Base-by-base conservation (phyloP, 1,140 invertebrate genomes). In the Phthorimaea operculella region DNA sequence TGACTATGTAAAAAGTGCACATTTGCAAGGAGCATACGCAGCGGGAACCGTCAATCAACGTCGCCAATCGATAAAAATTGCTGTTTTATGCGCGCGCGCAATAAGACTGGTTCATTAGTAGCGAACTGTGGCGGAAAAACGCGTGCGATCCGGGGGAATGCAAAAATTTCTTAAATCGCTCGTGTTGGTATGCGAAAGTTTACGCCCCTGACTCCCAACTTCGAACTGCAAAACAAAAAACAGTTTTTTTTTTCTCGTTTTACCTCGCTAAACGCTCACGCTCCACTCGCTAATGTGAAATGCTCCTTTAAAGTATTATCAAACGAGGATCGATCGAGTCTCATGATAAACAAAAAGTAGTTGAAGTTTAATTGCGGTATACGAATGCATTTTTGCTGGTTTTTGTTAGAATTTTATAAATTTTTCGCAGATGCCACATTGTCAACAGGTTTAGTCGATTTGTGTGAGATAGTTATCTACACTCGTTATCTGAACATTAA, bases 1-100 rank as follows among this genome's bases (percentile, higher is more conserved):
- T 14, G 21, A 50, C 18, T 50, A 33, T 17, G 48, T 50, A 50
- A 50, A 50, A 28, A 54, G 21, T 6, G 12, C n/a, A 48, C 34
- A 54, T 54, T 54, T 17, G 54, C 36, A 44, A 55, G 48, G 62
- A 52, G 33, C 18, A 50, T 14, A 33, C 63, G 12, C 63, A 61
- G 63, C 63, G 52, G 63, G 63, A 54, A 34, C 58, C 39, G 57
- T 64, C 63, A 64, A 64, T 64, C 63, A 64, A 58, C 47, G 57
- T 62, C 60, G 36, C 17, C 54, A 47, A 47, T 49, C 50, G 54
- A 53, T 56, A 57, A 61, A 52, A 62, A 62, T 57, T 56, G 55
- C 12, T 12, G 51, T 59, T 62, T 65, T 62, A 52, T 53, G 52
- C 49, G 42, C 18, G 45, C 10, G 39, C 52, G 51, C 50, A 52